Evolutionary conservation across 2,888 invertebrate species (phyloP).

Genomic region (Bombylius major): DNA sequence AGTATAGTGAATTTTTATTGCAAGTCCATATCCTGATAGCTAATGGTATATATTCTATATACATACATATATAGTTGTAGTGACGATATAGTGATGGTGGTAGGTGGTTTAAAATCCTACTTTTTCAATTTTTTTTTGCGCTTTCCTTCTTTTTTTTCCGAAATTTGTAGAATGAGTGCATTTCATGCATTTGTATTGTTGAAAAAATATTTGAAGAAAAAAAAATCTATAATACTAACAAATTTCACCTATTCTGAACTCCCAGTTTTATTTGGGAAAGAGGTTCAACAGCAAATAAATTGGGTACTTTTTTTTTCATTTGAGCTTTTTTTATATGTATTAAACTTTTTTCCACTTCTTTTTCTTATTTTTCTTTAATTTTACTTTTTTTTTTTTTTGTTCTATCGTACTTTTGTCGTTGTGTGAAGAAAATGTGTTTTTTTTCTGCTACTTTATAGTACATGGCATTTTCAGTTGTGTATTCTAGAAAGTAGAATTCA

Average conservation of each 20-base stretch:
- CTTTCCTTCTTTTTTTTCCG: too few species aligned
- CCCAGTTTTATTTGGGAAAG: neutral
- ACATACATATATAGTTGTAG: neutral
- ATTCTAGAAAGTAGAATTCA: too few species aligned
- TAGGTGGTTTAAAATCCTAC: neutral
- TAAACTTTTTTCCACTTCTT: neutral
- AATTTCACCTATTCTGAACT: neutral
- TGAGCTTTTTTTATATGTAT: neutral
- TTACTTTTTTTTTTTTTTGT: conserved; percentile 1
- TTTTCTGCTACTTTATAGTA: too few species aligned
- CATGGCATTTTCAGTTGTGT: too few species aligned
- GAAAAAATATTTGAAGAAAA: neutral
- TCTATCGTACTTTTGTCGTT: neutral
- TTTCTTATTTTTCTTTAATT: neutral
- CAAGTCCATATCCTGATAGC: neutral
- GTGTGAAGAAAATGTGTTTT: too few species aligned
- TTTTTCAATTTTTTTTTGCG: too few species aligned
- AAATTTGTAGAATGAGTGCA: too few species aligned
- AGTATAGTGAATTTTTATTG: conserved; percentile 3
- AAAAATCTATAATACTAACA: neutral
- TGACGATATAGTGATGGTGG: neutral
- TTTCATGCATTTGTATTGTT: neutral
- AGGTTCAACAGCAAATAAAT: conserved; percentile 8
- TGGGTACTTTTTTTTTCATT: neutral
- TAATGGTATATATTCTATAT: neutral